Percentiles rank a stretch among this genome's conserved stretches.
Evolutionary conservation across 2,113 vertebrate species (phyloP).

Genomic region (Hyla sarda): DNA sequence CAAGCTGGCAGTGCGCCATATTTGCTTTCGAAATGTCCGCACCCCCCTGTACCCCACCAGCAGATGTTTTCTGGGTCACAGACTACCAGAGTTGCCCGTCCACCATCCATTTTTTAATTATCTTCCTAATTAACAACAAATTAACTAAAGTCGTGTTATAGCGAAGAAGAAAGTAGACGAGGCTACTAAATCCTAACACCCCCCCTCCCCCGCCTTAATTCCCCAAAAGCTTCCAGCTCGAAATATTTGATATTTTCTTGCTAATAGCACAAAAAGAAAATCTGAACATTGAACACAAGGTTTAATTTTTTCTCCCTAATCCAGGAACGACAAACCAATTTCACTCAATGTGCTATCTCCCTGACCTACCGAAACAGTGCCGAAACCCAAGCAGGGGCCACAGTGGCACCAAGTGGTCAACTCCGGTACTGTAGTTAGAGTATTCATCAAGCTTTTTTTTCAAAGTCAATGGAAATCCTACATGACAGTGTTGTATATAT

Average conservation of each 20-base stretch:
- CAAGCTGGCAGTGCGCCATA: not conserved
- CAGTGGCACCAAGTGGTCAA: conserved; percentile 45
- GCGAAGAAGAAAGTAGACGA: not conserved
- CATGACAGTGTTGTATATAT: too few relatives aligned
- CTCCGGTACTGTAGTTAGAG: not conserved
- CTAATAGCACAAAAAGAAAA: conserved; percentile 11
- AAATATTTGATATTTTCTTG: conserved; percentile 48
- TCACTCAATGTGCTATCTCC: conserved; percentile 43
- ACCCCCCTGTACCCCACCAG: not conserved
- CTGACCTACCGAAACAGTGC: conserved; percentile 41
- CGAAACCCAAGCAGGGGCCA: conserved; percentile 14
- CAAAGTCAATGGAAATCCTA: not conserved
- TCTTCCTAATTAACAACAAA: conserved; percentile 36
- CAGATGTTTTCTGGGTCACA: conserved; percentile 29
- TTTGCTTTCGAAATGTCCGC: not conserved
- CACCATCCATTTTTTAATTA: not conserved
- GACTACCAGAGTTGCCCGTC: conserved; percentile 19
- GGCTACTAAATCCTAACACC: not conserved
- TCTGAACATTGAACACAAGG: conserved; percentile 36
- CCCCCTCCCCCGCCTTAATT: not conserved
- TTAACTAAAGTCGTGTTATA: conserved; percentile 27
- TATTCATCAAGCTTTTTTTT: not conserved
- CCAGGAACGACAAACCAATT: conserved; percentile 48
- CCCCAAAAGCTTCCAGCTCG: not conserved
- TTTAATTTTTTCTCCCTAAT: conserved; percentile 53